Evolutionary conservation across 1,140 invertebrate species (phyloP), one percentile per base, ranked within the genome.

Genomic region (Lucilia sericata): DNA sequence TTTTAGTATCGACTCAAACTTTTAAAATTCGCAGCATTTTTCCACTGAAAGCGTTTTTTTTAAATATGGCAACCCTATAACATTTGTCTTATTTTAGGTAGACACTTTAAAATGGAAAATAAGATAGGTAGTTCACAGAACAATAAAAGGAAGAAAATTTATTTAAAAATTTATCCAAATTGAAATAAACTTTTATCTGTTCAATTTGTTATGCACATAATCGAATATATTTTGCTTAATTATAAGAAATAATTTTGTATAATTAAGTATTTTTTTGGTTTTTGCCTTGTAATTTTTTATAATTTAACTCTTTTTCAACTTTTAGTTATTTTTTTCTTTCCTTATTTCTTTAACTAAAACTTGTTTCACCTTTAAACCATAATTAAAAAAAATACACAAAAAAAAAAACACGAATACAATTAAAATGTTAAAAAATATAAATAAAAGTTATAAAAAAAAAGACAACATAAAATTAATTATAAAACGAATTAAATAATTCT

Each of bases 71-170:
- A 70, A 9, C 65, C 65, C 19, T 70, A 10, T 21, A 70, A 70
- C 65, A 70, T 55, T 55, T 55, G n/a, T 70, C n/a, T 70, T 70
- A 21, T 21, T 21, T 70, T 70, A 70, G 55, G 65, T 70, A 70
- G 9, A 70, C 65, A 70, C 65, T 70, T 70, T 70, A 70, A 70
- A 21, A 21, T 70, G n/a, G n/a, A 70, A 70, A 70, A 70, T 25
- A 9, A 70, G 9, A 70, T 60, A 70, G 9, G 25, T 60, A 60
- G 7, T 70, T 21, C 65, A n/a, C 17, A 55, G 25, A n/a, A 55
- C n/a, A 70, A 70, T 70, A 21, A 55, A 55, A 55, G 51, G 65
- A 21, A 21, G 2, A 70, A 19, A n/a, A 70, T 30, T 3, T 30
- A 70, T 1, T 70, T 70, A 70, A 21, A 70, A 19, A 70, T 12